Percentiles rank a stretch among this genome's conserved stretches.
Evolutionary conservation across 2,113 vertebrate genomes (phyloP).

Genomic region (Varanus komodoensis): DNA sequence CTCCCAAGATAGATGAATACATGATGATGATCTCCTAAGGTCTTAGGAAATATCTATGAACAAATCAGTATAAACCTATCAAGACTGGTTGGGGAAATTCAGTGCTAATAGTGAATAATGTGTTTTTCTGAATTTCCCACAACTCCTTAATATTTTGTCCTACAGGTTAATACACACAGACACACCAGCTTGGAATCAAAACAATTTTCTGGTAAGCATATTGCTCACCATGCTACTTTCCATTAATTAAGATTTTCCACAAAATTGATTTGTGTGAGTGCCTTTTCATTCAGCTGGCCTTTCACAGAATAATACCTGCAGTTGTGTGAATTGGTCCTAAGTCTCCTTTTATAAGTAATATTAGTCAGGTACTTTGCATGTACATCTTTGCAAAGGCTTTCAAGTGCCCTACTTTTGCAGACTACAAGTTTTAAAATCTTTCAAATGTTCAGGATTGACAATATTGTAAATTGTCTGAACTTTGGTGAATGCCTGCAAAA

Average conservation of each 20-base stretch:
- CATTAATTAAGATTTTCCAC: background rate
- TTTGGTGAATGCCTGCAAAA: background rate
- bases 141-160: background rate
- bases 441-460: background rate
- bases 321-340: background rate
- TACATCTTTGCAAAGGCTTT: background rate
- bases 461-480: background rate
- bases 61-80: background rate
- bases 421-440: background rate
- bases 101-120: background rate
- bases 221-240: background rate
- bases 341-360: background rate
- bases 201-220: background rate
- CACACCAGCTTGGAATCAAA: background rate
- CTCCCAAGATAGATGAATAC: background rate
- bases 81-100: background rate
- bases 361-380: background rate
- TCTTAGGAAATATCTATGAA: background rate
- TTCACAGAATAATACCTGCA: background rate
- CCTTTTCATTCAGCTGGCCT: background rate
- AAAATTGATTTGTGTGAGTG: background rate
- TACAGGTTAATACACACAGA: background rate
- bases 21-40: background rate
- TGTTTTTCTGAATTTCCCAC: background rate
- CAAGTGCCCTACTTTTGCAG: background rate